A percentile compares a stretch with the other conserved stretches of the same genome.
Evolutionary conservation across 30 jellyfish, hydroid and myxozoan species (phyloP).

Genomic region (Phacellophora camtschatica): DNA sequence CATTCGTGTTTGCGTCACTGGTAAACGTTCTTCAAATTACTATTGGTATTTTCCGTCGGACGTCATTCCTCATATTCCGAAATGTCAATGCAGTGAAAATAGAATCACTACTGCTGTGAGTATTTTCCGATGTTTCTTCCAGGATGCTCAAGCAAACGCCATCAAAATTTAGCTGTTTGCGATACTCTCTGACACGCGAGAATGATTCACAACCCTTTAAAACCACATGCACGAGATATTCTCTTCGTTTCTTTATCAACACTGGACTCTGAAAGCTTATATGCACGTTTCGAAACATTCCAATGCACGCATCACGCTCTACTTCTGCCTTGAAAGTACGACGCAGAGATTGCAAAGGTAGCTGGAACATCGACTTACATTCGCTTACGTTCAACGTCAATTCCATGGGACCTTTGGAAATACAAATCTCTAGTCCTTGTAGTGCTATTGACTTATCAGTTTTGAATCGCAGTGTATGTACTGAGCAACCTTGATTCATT

Average conservation of each 20-base stretch:
- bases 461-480: slow-evolving; percentile 27
- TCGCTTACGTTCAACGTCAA: slow-evolving; percentile 23
- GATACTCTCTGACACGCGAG: background rate
- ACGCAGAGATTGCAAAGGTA: slow-evolving; percentile 5
- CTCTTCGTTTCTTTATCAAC: background rate
- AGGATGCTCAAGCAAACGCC: slow-evolving; percentile 39
- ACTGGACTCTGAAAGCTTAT: slow-evolving; percentile 27
- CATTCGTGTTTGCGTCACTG: background rate
- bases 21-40: background rate
- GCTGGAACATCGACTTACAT: slow-evolving; percentile 7
- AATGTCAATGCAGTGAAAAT: slow-evolving; percentile 56
- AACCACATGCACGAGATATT: slow-evolving; percentile 19
- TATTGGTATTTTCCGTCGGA: slow-evolving; percentile 54
- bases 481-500: slow-evolving; percentile 30
- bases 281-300: slow-evolving; percentile 12
- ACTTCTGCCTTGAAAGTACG: slow-evolving; percentile 42
- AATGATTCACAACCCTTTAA: slow-evolving; percentile 36
- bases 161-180: slow-evolving; percentile 37
- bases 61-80: slow-evolving; percentile 11
- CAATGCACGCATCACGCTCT: background rate
- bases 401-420: slow-evolving; percentile 56
- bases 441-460: slow-evolving; percentile 8
- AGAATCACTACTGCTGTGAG: background rate
- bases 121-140: background rate
- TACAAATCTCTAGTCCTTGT: slow-evolving; percentile 46